Evolutionary conservation across 2,113 vertebrate species (phyloP), one percentile per base, ranked within the genome.

Genomic region (Entosphenus tridentatus): DNA sequence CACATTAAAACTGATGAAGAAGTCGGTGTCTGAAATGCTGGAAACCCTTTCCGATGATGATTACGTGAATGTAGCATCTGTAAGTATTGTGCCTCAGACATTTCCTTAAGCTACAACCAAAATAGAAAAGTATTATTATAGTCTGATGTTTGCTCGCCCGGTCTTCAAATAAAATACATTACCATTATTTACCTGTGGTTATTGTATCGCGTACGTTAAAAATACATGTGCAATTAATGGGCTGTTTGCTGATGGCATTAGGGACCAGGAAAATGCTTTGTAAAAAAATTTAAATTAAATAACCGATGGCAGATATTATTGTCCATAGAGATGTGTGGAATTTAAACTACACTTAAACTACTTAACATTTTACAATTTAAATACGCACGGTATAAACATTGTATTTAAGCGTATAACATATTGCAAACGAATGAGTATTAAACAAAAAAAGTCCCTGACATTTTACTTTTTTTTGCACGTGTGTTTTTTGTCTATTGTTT

Each of bases 11-110:
- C 78, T 98, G 72, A 98, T 98, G 78, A 81, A 88, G 70, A 96
- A 91, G 0, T 96, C 93, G 0, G 93, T 98, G 78, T 86, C 85
- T 2, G 92, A 98, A 77, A 96, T 98, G 91, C 76, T 98, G 71
- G 92, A 98, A 76, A 98, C 93, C 1, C 80, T 96, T 73, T 96
- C 93, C 2, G 93, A 98, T 1, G 92, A 98, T 9, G 93, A 98
- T 75, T 98, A 92, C 55, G 93, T 98, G 78, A 98, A 98, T 57
- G 88, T 98, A n/a, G 90, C 93, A 77, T 89, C 87, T 56, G 93
- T 98, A 76, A 93, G 93, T 96, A 75, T 72, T 67, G 10, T 56
- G 57, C 13, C 65, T 70, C 70, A 65, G 21, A 65, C 62, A 65
- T 21, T 65, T 65, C 8, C 62, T 11, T 21, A 65, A 39, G 1